A percentile compares a stretch with the other conserved stretches of the same genome.
Evolutionary conservation across 2,888 invertebrate species (phyloP).

Genomic region (Laspeyria flexula): DNA sequence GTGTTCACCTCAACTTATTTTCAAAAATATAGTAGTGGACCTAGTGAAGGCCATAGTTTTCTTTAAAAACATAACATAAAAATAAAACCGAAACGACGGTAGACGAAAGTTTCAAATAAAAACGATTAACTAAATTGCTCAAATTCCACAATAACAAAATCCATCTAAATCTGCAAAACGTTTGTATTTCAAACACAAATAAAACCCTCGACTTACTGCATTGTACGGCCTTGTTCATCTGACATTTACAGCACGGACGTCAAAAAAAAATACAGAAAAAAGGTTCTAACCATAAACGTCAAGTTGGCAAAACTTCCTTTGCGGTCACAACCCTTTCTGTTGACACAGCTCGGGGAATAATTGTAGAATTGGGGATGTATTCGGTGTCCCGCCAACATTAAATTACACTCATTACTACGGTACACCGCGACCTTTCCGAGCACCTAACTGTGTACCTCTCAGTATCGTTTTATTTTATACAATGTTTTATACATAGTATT

Average conservation of each 20-base stretch:
- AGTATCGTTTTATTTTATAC: constrained; percentile 20
- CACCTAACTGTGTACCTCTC: background rate
- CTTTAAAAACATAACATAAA: no score
- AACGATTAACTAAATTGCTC: no score
- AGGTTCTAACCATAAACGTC: constrained; percentile 33
- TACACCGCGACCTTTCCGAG: background rate
- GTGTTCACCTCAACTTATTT: no score
- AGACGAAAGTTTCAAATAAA: no score
- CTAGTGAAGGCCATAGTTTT: no score
- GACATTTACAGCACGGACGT: background rate
- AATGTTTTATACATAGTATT: constrained; percentile 1
- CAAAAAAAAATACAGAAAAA: constrained; percentile 25
- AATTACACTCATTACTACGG: constrained; percentile 44
- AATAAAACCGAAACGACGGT: no score
- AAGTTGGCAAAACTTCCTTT: constrained; percentile 27
- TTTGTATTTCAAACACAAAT: background rate
- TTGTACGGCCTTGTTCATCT: background rate
- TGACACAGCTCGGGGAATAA: constrained; percentile 38
- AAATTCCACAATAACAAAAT: no score
- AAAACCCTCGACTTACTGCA: background rate
- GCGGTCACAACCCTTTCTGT: constrained; percentile 36
- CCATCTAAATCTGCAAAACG: no score
- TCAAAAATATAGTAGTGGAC: no score
- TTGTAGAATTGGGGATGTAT: constrained; percentile 41
- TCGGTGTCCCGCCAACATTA: constrained; percentile 33